Evolutionary conservation across 2,797 vertebrate species (phyloP), one percentile per base, ranked within the genome.

Genomic region (Spheniscus humboldti): DNA sequence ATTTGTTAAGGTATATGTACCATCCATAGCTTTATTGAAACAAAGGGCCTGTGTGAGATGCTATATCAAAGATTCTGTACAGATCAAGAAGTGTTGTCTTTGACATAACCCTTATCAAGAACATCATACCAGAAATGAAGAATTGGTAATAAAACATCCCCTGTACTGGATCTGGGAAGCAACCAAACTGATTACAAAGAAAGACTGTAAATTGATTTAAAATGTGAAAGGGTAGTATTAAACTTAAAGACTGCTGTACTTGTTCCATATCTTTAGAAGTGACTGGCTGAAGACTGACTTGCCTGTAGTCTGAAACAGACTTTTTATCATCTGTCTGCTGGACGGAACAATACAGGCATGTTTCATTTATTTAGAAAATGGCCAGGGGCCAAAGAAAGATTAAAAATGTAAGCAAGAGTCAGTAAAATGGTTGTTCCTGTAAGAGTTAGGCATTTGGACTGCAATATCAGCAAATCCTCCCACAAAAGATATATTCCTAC

Each of bases 291-390:
- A 92, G 64, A 86, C 80, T 96, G 84, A 88, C 73, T 90, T 76
- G 82, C 62, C 75, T 95, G 19, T 77, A 77, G 87, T 93, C 87
- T 76, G 88, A 96, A 96, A 91, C 86, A 94, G 86, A 92, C 71
- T 85, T 97, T 96, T 95, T 95, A 91, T 98, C 89, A 87, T 94
- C 67, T 89, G 63, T 86, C 80, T 86, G 94, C 88, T 94, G 94
- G 86, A 94, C 7, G 22, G 91, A 96, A 87, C 88, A 86, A 94
- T 75, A 93, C 78, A 96, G 73, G 83, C 86, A 93, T 94, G 84
- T 97, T 97, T 97, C 79, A 80, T 95, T 94, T 96, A 95, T 94
- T 97, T 96, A 95, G 90, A 94, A 95, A 73, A 88, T 96, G 92
- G 95, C 74, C 83, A 55, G 62, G 28, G 59, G 86, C 94, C 95